Evolutionary conservation across 2,113 vertebrate genomes (phyloP), one percentile per base, ranked within the genome.

Genomic region (Amblyornis subalaris): DNA sequence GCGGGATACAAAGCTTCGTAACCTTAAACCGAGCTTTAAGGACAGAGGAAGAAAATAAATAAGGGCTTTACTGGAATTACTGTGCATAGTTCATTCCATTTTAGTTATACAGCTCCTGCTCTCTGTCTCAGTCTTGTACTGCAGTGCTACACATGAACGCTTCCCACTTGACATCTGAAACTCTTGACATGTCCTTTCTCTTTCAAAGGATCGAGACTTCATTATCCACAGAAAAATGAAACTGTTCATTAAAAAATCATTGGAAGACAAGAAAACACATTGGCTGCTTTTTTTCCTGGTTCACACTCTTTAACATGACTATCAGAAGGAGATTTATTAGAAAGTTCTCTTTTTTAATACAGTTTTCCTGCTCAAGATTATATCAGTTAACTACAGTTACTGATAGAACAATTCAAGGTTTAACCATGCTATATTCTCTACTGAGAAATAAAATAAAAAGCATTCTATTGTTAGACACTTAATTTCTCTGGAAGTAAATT

Each of bases 81-180:
- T 80, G 23, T 73, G 5, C 29, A 19, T 33, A 47, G 24, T 44
- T 85, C 14, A 54, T 80, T 69, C 48, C 17, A 31, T 88, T 88
- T 83, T 71, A 79, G 48, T 86, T 48, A 70, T 26, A 54, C 0
- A 1, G 25, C 38, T 90, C 50, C 38, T 72, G 60, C 50, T 69
- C 29, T 51, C 55, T 73, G 60, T 33, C 44, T 73, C 62, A 57
- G n/a, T 64, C 31, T 45, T 44, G 29, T 51, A 55, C 12, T n/a
- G 28, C 69, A 76, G 50, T 1, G 6, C 31, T 57, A 29, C 31
- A 55, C 40, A 24, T 40, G 31, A 88, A 69, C 0, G 0, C n/a
- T 65, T 92, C 67, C 67, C 50, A 33, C 33, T 28, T 65, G 36
- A 72, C 15, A 80, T 25, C 42, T 44, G 44, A 72, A 75, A 69